Percentiles rank a stretch among this genome's conserved stretches.
Evolutionary conservation across 2,888 invertebrate genomes (phyloP).

Genomic region (Crioceris asparagi): DNA sequence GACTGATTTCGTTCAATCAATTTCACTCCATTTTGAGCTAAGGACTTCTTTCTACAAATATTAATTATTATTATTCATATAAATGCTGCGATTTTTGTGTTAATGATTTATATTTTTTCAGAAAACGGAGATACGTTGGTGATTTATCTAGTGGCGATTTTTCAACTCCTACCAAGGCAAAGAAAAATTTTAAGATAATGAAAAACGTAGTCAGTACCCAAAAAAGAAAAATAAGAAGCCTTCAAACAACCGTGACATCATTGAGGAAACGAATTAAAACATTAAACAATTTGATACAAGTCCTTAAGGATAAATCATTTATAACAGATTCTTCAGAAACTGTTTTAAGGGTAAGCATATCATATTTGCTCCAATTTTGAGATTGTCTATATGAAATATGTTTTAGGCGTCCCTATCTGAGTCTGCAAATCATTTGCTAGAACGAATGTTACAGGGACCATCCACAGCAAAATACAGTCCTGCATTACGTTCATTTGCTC

Average conservation of each 20-base stretch:
- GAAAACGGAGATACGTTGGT: neutral
- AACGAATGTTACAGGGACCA: conserved; percentile 6
- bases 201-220: neutral
- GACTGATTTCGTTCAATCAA: no score
- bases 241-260: neutral
- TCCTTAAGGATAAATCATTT: conserved; percentile 3
- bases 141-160: neutral
- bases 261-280: neutral
- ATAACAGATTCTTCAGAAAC: conserved; percentile 6
- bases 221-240: neutral
- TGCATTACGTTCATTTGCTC: conserved; percentile 10
- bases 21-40: no score
- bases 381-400: neutral
- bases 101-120: no score
- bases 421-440: conserved; percentile 4
- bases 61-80: no score
- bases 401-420: conserved; percentile 11
- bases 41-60: no score
- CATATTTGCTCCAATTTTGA: neutral
- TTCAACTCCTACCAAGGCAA: neutral
- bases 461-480: conserved; percentile 8
- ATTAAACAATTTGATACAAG: conserved; percentile 1
- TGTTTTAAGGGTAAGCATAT: conserved; percentile 3
- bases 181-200: neutral
- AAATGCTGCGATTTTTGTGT: no score